Evolutionary conservation across 1,140 invertebrate genomes (phyloP), one percentile per base, ranked within the genome.

Genomic region (Oedothorax gibbosus): DNA sequence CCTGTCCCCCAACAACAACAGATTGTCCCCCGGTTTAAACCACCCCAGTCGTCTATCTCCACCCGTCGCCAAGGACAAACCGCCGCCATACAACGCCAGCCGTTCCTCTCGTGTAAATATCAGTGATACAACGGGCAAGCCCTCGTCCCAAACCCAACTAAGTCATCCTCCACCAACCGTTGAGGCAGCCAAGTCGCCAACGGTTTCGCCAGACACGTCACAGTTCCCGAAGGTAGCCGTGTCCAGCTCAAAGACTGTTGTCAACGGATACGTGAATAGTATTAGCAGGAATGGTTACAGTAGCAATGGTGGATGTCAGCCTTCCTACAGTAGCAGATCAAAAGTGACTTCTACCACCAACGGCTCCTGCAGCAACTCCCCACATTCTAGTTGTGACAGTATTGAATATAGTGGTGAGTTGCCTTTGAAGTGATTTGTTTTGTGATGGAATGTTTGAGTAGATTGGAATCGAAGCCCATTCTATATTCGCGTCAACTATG

Each of bases 321-420:
- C 57, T 53, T 73, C 56, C 18, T 82, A 62, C 10, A 50, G 15
- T 12, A 57, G 51, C 51, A 80, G 78, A 71, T 60, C 77, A 75
- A 86, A 80, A 80, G 75, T 77, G 14, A 85, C 76, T 86, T 87
- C 87, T 14, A 86, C 87, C 7, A 86, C 85, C 9, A 84, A 77
- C 20, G 85, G 71, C 65, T 80, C 87, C 12, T 87, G 86, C 15
- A 85, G 87, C 50, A 69, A 79, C 18, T 88, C 88, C 14, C 89
- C 88, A 49, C 86, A 87, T 54, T 88, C 88, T 10, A 88, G 88
- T 87, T 88, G 88, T 11, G 88, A 89, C 57, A 88, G 85, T 20
- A 60, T 86, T 35, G 84, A 81, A 21, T 78, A 49, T 54, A 86
- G 71, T 14, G 53, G 85, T 86, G 65, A 86, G 78, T 69, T 35